Conservation (phyloP, 2,113 vertebrate species). For the Pomatorhinus ruficollis region DNA sequence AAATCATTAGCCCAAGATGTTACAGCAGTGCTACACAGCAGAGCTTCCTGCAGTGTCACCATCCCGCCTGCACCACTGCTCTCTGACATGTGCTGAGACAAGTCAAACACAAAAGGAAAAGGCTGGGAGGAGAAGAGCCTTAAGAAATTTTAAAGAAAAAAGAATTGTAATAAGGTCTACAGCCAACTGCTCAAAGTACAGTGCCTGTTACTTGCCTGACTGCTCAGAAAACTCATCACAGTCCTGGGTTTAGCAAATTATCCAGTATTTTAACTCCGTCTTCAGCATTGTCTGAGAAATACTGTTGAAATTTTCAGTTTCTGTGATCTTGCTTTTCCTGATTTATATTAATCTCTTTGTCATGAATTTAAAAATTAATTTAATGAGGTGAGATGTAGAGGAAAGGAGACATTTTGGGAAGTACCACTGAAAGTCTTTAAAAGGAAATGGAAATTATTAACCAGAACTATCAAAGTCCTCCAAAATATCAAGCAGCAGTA, state of each 20-base stretch:
- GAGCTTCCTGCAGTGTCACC: conserved; percentile 8
- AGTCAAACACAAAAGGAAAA: conserved; percentile 35
- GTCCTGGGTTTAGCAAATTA: not conserved
- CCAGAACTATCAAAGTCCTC: not conserved
- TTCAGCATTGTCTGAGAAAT: not conserved
- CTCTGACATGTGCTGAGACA: not conserved
- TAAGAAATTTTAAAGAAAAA: not conserved
- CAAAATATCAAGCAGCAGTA: not conserved
- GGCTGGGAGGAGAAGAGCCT: not conserved
- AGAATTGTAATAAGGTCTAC: not conserved
- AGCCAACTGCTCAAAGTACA: not conserved
- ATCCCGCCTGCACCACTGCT: not conserved
- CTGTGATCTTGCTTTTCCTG: not conserved
- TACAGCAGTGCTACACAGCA: not conserved
- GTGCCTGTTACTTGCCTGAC: not conserved
- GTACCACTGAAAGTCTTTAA: not conserved
- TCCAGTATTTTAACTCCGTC: not conserved
- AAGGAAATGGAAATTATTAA: not conserved
- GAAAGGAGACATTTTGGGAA: not conserved
- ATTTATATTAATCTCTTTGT: not conserved
- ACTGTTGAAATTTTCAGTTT: not conserved
- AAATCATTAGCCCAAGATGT: conserved; percentile 44
- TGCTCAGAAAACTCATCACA: not conserved
- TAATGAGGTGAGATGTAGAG: not conserved
- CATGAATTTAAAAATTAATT: not conserved